Conservation (phyloP, 1,140 invertebrate species). For the Luehdorfia chinensis region DNA sequence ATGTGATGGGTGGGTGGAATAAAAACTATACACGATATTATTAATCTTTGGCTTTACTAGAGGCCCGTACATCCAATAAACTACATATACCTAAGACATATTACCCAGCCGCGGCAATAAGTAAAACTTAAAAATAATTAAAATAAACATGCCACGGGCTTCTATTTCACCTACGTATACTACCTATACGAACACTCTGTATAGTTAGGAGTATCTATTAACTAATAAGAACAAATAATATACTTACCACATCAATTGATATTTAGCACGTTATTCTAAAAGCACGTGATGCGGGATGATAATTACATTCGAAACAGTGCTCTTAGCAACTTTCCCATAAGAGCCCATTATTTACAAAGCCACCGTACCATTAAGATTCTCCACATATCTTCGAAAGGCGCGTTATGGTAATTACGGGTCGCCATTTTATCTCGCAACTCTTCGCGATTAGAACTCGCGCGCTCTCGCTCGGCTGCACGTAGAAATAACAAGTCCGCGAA, state of each 20-base stretch:
- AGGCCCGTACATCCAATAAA: no score
- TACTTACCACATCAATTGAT: constrained; percentile 24
- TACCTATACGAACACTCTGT: no score
- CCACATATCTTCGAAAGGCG: constrained; percentile 74
- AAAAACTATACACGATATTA: no score
- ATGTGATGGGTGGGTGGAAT: no score
- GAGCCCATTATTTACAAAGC: constrained; percentile 75
- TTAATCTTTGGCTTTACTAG: no score
- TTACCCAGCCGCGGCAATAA: no score
- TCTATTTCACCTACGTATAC: no score
- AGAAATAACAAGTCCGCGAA: constrained; percentile 73
- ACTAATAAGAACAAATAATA: constrained; percentile 17
- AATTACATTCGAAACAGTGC: constrained; percentile 73
- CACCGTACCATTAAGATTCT: constrained; percentile 75
- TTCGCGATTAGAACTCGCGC: constrained; percentile 69
- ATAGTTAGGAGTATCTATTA: no score
- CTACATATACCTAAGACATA: no score
- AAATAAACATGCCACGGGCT: no score
- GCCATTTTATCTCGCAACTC: constrained; percentile 73
- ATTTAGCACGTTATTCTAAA: constrained; percentile 56
- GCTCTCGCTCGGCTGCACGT: constrained; percentile 53
- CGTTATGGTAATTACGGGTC: constrained; percentile 75
- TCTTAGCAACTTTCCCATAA: constrained; percentile 73
- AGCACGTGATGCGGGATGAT: constrained; percentile 60
- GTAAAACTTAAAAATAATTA: no score